These are phyloP conservation scores for Cepaea hortensis DNA, from an alignment of 2,888 invertebrate species.

Conservation along the genomic window DNA sequence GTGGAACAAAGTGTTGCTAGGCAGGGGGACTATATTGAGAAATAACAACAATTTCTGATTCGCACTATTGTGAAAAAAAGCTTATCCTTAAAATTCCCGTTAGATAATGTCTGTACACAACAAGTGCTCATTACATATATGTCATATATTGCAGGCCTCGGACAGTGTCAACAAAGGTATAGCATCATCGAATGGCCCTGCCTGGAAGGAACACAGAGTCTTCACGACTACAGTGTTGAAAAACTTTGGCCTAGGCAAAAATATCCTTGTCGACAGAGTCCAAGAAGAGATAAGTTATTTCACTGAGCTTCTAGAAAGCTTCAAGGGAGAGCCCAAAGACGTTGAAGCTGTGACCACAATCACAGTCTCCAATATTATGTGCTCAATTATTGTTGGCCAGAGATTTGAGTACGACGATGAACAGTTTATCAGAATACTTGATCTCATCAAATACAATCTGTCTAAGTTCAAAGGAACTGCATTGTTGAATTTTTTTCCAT, in stretches of 20 bases:
- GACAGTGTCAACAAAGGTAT: neutral
- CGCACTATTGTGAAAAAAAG: too few relatives aligned
- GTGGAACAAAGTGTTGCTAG: too few relatives aligned
- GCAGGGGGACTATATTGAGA: too few relatives aligned
- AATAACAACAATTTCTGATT: too few relatives aligned
- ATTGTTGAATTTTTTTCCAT: conserved; percentile 12
- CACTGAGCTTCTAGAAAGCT: neutral
- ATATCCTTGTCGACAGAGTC: conserved; percentile 11
- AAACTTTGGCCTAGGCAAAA: conserved; percentile 19
- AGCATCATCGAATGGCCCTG: neutral
- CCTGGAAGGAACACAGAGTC: conserved; percentile 3
- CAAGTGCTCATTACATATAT: too few relatives aligned
- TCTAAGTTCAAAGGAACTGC: neutral
- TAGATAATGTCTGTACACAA: too few relatives aligned
- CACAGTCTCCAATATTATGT: conserved; percentile 6
- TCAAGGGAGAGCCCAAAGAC: conserved; percentile 13
- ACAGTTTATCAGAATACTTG: neutral
- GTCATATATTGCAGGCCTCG: neutral
- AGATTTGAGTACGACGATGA: neutral
- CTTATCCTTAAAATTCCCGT: too few relatives aligned
- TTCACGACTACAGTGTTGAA: neutral
- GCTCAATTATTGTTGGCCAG: conserved; percentile 10
- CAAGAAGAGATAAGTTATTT: conserved; percentile 4
- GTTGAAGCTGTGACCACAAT: neutral
- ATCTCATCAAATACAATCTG: neutral